These are phyloP conservation scores for Sarotherodon lohbergeri DNA, from an alignment of 2,113 vertebrate species.

Conservation along the genomic window DNA sequence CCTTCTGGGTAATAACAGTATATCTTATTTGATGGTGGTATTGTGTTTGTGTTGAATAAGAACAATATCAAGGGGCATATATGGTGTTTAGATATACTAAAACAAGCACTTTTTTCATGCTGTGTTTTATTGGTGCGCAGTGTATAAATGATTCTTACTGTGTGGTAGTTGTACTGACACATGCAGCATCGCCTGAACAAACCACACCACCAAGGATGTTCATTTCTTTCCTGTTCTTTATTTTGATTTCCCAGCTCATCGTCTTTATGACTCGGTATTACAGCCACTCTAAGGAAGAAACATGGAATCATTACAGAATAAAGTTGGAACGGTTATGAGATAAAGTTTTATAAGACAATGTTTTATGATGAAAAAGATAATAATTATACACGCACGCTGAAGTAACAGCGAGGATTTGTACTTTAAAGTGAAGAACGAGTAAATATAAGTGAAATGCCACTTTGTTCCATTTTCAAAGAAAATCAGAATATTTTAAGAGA, in stretches of 20 bases:
- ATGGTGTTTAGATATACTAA: constrained; percentile 8
- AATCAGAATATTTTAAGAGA: neutral
- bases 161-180: constrained; percentile 6
- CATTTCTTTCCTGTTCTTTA: neutral
- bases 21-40: constrained; percentile 1
- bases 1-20: constrained; percentile 18
- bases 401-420: neutral
- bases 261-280: neutral
- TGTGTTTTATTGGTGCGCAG: constrained; percentile 23
- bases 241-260: neutral
- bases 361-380: neutral
- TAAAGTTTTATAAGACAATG: neutral
- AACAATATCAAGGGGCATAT: constrained; percentile 17
- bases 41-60: constrained; percentile 26
- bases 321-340: neutral
- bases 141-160: constrained; percentile 9
- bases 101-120: neutral
- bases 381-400: neutral
- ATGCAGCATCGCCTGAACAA: neutral
- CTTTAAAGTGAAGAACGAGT: neutral
- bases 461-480: neutral
- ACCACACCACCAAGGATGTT: neutral
- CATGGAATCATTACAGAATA: neutral
- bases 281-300: neutral
- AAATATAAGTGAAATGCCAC: neutral